Conservation (phyloP, 2,888 invertebrate species). For the Epirrita christyi region DNA sequence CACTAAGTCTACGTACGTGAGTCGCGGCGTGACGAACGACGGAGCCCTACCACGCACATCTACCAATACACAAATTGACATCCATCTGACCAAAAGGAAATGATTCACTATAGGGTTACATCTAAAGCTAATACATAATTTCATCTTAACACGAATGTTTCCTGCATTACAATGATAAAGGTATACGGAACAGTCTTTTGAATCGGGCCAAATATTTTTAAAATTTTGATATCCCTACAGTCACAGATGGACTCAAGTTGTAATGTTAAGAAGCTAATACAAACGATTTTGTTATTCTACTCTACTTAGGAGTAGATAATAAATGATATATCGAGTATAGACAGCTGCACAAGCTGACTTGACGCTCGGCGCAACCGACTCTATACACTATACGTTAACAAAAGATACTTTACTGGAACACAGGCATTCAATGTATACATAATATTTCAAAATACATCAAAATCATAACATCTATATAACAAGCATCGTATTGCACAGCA, state of each 20-base stretch:
- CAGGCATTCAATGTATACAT: constrained; percentile 54
- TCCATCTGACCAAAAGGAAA: constrained; percentile 65
- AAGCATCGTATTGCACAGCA: constrained; percentile 82
- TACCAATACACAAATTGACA: constrained; percentile 62
- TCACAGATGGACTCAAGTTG: constrained; percentile 75
- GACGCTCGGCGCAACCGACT: constrained; percentile 22
- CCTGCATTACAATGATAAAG: constrained; percentile 79
- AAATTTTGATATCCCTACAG: constrained; percentile 79
- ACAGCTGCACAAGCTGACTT: constrained; percentile 18
- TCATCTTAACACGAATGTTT: constrained; percentile 69
- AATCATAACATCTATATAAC: constrained; percentile 79
- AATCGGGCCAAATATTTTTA: constrained; percentile 86
- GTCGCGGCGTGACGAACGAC: constrained; percentile 48
- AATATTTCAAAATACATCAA: constrained; percentile 46
- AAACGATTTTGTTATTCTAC: constrained; percentile 47
- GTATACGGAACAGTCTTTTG: constrained; percentile 89
- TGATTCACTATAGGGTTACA: constrained; percentile 62
- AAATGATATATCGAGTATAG: constrained; percentile 25
- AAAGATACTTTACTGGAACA: constrained; percentile 52
- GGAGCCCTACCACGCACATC: constrained; percentile 22
- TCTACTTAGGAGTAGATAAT: constrained; percentile 57
- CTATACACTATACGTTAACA: constrained; percentile 40
- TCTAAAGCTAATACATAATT: constrained; percentile 67
- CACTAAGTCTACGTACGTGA: constrained; percentile 76
- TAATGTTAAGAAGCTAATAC: constrained; percentile 68